Evolutionary conservation across 2,888 invertebrate species (phyloP), one percentile per base, ranked within the genome.

Genomic region (Idaea biselata): DNA sequence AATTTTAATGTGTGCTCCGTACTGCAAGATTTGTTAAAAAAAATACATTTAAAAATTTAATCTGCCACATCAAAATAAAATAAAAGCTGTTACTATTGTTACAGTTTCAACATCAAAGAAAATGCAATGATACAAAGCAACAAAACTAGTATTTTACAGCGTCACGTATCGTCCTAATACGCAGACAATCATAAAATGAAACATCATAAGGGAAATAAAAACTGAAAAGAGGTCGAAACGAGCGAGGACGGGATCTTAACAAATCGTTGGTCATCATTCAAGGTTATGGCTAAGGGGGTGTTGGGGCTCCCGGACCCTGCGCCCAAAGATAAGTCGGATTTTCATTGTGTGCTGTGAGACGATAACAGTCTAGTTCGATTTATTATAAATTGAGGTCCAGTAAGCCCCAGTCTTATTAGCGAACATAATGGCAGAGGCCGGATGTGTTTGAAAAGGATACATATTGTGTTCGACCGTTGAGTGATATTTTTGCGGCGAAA

Each of bases 251-350:
- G 83, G 86, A 86, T 82, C 85, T 86, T 87, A 86, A 91, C 89
- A 91, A 91, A 91, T 90, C 86, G 91, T 76, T 80, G 88, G 87
- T 82, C 89, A 91, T 91, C 89, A 88, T 79, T 91, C 91, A 89
- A 83, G 83, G 85, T 83, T 88, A 88, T 85, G 77, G 81, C 83
- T 77, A 72, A 58, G 74, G 79, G 84, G 84, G 85, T 78, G 78
- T 78, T 74, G 79, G 80, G 79, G 75, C 73, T 73, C 68, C 74
- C 71, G 68, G 74, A 73, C 78, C 77, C 76, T 78, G 81, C 74
- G 73, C 73, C 70, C 74, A 73, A 74, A 89, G 90, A 91, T 91
- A 90, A 84, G 83, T 87, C 84, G 82, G 76, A 76, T 79, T 83
- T 82, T 84, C 86, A 87, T 90, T 89, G 89, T 89, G 84, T 83